Conservation (phyloP, 2,888 invertebrate genomes). For the Allacma fusca region DNA sequence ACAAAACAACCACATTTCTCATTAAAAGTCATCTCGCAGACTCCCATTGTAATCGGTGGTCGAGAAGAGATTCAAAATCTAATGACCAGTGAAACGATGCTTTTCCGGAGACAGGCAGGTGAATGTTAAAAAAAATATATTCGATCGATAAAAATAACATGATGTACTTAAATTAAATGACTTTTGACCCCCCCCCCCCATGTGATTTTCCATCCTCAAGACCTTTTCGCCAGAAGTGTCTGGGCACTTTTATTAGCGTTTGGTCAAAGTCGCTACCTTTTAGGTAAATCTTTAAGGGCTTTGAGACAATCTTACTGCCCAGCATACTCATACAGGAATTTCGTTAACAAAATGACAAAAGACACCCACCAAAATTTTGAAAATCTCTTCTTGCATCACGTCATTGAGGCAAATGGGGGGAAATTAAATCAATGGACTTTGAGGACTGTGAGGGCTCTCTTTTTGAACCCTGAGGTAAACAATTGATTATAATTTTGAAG, state of each 20-base stretch:
- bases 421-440: slow-evolving; percentile 15
- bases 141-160: too few species aligned
- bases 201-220: not conserved
- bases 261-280: slow-evolving; percentile 4
- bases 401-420: slow-evolving; percentile 19
- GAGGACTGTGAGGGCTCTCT: slow-evolving; percentile 1
- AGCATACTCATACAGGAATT: not conserved
- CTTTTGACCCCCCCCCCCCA: too few species aligned
- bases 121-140: too few species aligned
- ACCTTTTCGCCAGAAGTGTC: slow-evolving; percentile 5
- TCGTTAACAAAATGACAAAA: not conserved
- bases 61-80: slow-evolving; percentile 15
- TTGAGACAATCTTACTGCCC: slow-evolving; percentile 19
- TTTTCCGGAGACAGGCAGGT: slow-evolving; percentile 9
- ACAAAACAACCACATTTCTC: not conserved
- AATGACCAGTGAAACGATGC: slow-evolving; percentile 14
- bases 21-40: not conserved
- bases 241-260: slow-evolving; percentile 30
- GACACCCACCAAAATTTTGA: slow-evolving; percentile 21
- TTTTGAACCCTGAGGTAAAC: slow-evolving; percentile 20
- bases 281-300: not conserved
- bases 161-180: too few species aligned
- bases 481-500: too few species aligned
- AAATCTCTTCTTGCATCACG: not conserved
- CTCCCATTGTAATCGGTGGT: slow-evolving; percentile 19